Percentiles rank a stretch among this genome's conserved stretches.
These are phyloP conservation scores for Phoenicopterus ruber DNA, from an alignment of 2,113 vertebrate genomes.

Conservation along the genomic window DNA sequence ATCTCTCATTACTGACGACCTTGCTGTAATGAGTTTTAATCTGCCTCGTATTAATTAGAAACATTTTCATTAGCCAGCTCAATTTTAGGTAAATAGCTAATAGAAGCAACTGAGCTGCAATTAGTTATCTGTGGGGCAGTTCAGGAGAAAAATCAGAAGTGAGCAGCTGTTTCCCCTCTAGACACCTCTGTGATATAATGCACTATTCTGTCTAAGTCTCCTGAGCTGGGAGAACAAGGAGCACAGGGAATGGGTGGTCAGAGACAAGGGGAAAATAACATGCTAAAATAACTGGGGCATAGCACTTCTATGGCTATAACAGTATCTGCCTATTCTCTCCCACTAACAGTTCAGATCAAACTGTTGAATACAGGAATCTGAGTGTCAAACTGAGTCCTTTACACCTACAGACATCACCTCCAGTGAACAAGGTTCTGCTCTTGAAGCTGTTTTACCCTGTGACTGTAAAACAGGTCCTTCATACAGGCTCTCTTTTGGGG, in stretches of 20 bases:
- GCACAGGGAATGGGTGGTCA: neutral
- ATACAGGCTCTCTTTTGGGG: neutral
- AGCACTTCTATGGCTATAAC: neutral
- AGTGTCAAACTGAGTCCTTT: neutral
- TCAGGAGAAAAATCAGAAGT: constrained; percentile 40
- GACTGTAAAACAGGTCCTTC: neutral
- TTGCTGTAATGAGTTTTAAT: constrained; percentile 77
- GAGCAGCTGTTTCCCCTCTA: constrained; percentile 53
- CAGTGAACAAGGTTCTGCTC: neutral
- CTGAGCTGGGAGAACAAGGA: neutral
- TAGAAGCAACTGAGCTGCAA: constrained; percentile 65
- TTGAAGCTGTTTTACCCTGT: neutral
- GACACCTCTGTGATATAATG: constrained; percentile 13
- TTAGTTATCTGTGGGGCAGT: constrained; percentile 70
- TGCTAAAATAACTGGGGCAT: neutral
- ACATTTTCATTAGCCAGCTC: constrained; percentile 72
- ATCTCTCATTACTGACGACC: constrained; percentile 76
- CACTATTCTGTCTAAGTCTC: neutral
- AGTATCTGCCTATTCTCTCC: neutral
- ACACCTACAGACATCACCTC: neutral
- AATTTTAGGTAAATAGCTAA: constrained; percentile 73
- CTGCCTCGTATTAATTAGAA: constrained; percentile 77
- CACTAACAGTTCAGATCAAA: neutral
- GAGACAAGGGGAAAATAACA: neutral
- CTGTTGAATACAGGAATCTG: neutral